Evolutionary conservation across 2,888 invertebrate species (phyloP), one percentile per base, ranked within the genome.

Genomic region (Drepana falcataria): DNA sequence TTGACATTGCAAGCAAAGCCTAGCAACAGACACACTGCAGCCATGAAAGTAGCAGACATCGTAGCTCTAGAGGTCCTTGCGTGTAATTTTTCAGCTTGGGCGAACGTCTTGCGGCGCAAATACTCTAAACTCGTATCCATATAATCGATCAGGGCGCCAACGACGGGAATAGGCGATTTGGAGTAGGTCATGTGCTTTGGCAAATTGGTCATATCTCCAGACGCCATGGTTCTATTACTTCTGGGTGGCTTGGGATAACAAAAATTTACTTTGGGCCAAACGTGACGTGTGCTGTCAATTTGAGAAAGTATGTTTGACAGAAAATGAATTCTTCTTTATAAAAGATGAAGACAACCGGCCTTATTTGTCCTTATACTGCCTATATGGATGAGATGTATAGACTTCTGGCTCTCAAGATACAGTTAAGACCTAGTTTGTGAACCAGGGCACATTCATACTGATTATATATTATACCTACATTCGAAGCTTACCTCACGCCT

Each of bases 61-160:
- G 75, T 71, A 0, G 75, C 71, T 55, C 65, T 77, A 0, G 77
- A 66, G 0, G 72, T 66, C 41, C 77, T 79, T 0, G 72, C 66
- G 34, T 83, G 73, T 0, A 89, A 64, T 35, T 71, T 77, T 51
- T 86, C 87, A 0, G 81, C 83, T 21, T 75, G 73, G 2, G 69
- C 57, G 6, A 87, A 83, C 0, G 77, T 79, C 55, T 75, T 81
- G 2, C 52, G 61, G 4, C 73, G 63, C 6, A 89, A 34, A 55
- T 85, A 91, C 33, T 81, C 75, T 0, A 82, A 3, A 47, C 82
- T 88, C 0, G 82, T 85, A 0, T 78, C 77, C 2, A 89, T 55
- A 47, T 88, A 90, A 60, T 91, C 91, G 2, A 90, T 69, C 0
- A 90, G 54, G 0, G 84, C 84, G 0, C 90, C 89, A 0, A 91